These are phyloP conservation scores for Hypanus sabinus DNA, from an alignment of 2,113 vertebrate species.

Conservation along the genomic window DNA sequence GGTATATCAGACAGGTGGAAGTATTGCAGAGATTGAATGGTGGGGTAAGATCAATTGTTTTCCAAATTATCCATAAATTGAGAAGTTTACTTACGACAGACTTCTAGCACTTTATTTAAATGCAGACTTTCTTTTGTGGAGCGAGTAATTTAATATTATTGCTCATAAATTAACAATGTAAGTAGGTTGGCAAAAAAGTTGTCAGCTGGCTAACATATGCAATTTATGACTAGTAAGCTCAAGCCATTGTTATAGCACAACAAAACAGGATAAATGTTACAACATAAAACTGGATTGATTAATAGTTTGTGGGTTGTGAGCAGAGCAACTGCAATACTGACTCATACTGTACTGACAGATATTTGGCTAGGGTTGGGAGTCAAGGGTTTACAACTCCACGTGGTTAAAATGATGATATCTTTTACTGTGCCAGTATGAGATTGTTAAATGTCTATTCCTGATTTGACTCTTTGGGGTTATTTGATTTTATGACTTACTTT, in stretches of 20 bases:
- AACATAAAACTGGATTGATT: slow-evolving; percentile 30
- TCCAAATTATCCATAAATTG: background rate
- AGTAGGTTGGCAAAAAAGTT: background rate
- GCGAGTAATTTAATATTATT: background rate
- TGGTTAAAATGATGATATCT: slow-evolving; percentile 33
- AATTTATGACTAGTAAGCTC: slow-evolving; percentile 35
- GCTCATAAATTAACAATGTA: background rate
- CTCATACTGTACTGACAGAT: slow-evolving; percentile 19
- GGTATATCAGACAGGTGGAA: background rate
- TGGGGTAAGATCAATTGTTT: background rate
- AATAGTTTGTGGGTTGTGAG: slow-evolving; percentile 18
- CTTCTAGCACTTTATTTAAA: background rate
- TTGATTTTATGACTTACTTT: background rate
- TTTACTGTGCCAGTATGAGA: slow-evolving; percentile 23
- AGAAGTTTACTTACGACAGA: background rate
- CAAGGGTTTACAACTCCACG: slow-evolving; percentile 30
- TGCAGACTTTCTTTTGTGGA: background rate
- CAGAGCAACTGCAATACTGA: slow-evolving; percentile 23
- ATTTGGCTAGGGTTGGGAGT: slow-evolving; percentile 26
- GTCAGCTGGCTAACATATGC: slow-evolving; percentile 6
- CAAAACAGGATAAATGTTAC: slow-evolving; percentile 23
- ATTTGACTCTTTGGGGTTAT: background rate
- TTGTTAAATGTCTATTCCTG: slow-evolving; percentile 18
- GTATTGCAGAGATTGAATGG: background rate
- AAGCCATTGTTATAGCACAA: slow-evolving; percentile 32